Percentiles rank a stretch among this genome's conserved stretches.
Evolutionary conservation across 2,888 invertebrate genomes (phyloP).

Genomic region (Gerris lacustris): DNA sequence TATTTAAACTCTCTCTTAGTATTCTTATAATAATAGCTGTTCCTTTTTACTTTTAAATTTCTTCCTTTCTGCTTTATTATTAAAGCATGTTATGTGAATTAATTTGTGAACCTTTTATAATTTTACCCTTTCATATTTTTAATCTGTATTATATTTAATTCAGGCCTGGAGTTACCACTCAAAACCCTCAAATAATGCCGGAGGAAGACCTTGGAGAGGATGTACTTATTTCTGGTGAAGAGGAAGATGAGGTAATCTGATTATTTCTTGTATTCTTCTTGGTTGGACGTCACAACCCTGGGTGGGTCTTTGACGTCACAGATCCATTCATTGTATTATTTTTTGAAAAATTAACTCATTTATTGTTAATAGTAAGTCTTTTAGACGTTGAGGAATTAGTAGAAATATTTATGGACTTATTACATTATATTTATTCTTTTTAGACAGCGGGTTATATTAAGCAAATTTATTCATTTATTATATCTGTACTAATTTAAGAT

Average conservation of each 20-base stretch:
- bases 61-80: neutral
- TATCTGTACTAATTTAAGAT: no score
- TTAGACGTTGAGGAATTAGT: neutral
- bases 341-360: slow-evolving; percentile 12
- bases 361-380: no score
- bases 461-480: no score
- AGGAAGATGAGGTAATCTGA: slow-evolving; percentile 37
- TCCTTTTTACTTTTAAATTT: neutral
- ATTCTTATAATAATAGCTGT: neutral
- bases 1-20: slow-evolving; percentile 4
- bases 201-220: slow-evolving; percentile 39
- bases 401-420: neutral
- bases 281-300: slow-evolving; percentile 12
- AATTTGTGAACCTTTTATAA: neutral
- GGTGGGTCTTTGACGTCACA: slow-evolving; percentile 7
- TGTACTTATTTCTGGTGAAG: slow-evolving; percentile 38
- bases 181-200: slow-evolving; percentile 13
- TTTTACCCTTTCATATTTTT: no score
- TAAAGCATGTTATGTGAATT: slow-evolving; percentile 5
- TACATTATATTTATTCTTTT: no score
- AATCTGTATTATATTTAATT: neutral
- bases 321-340: slow-evolving; percentile 13
- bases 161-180: slow-evolving; percentile 34
- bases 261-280: slow-evolving; percentile 18
- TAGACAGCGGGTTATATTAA: no score